Base-by-base conservation (phyloP, 2,888 invertebrate species). In the Globia sparganii region DNA sequence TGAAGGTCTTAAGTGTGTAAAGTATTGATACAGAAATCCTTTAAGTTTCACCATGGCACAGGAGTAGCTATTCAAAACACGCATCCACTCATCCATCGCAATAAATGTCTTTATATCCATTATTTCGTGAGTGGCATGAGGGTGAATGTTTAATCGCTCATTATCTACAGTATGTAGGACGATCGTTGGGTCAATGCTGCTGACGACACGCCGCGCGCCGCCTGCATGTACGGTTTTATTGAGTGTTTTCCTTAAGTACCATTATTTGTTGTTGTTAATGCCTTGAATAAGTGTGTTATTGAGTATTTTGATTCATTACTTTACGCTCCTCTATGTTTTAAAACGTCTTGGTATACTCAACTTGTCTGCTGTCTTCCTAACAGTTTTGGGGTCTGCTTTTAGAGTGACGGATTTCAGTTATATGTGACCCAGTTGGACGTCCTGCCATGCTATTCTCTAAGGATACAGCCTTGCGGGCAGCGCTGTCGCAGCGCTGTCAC, bases 171-270 rank as follows among this genome's bases (percentile, higher is more conserved):
- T 83, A 83, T 74, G 83, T 76, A 68, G 77, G 77, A 80, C 78
- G 83, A 28, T 74, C 49, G 71, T 72, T 37, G 31, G 86, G 83
- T 84, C 83, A 84, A 84, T 82, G 86, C 72, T 82, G 83, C 6
- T 72, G 83, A 72, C 74, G 83, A 70, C 78, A 70, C 71, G 58
- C 58, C 62, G 6, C 77, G 71, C 67, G 56, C 59, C 66, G 3
- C 71, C 71, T n/a, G 77, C 65, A 53, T 65, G 34, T 1, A 53
- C 1, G 15, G 37, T 64, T 72, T 66, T n/a, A 67, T 66, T 66
- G 65, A 67, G 28, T 56, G 58, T 86, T 86, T 75, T 86, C 83
- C 83, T 82, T 40, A 75, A 70, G n/a, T 25, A 64, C 25, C 8
- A 64, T 21, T 53, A 25, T 61, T 65, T 68, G 8, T 15, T 46